These are phyloP conservation scores for Eupithecia tripunctaria DNA, from an alignment of 2,888 invertebrate species.

Conservation along the genomic window DNA sequence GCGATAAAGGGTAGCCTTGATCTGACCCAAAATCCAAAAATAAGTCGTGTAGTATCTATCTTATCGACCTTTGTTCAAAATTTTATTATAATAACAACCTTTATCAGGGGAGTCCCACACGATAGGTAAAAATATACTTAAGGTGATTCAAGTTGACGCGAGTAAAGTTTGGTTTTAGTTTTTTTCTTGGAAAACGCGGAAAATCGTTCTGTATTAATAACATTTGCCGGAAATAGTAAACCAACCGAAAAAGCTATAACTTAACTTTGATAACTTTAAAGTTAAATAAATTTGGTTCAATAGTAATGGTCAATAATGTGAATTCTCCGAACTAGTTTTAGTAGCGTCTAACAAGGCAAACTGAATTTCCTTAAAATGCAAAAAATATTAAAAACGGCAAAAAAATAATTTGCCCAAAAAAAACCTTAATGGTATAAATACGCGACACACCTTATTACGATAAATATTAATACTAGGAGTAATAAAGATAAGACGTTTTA, in stretches of 20 bases:
- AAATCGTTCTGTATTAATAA: no score
- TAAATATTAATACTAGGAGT: neutral
- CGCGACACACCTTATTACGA: neutral
- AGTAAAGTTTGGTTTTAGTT: no score
- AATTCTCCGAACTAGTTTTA: no score
- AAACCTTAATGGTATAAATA: neutral
- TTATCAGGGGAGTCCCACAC: slow-evolving; percentile 11
- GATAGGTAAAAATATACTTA: neutral
- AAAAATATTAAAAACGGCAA: neutral
- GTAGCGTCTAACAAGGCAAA: neutral
- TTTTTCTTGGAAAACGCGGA: no score
- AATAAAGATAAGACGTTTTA: neutral
- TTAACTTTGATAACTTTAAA: no score
- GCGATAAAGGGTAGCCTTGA: neutral
- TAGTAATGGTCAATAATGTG: no score
- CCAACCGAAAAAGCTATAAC: neutral
- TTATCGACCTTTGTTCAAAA: neutral
- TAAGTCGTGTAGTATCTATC: neutral
- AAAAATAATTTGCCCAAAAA: neutral
- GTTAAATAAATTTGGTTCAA: no score
- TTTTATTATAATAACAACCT: neutral
- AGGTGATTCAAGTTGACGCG: neutral
- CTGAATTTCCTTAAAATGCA: neutral
- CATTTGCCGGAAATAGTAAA: no score
- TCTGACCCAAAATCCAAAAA: neutral